Conservation (phyloP, 2,797 vertebrate species). For the Phaenicophaeus curvirostris region DNA sequence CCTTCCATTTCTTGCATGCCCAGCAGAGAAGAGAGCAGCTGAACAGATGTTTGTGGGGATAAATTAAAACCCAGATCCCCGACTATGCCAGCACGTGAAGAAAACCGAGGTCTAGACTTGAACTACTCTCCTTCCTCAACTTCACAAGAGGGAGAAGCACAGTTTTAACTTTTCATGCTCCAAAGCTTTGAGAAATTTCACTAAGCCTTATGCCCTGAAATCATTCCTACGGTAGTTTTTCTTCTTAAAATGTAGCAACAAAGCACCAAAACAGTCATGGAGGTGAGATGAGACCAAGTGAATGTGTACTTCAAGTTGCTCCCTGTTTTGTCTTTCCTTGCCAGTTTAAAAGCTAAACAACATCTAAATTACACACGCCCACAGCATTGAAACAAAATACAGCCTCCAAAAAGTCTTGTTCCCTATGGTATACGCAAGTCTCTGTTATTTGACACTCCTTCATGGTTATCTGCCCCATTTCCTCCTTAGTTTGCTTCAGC, state of each 20-base stretch:
- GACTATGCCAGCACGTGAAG: background rate
- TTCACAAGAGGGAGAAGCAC: background rate
- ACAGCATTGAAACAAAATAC: background rate
- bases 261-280: background rate
- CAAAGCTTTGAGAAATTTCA: background rate
- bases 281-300: background rate
- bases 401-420: background rate
- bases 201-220: background rate
- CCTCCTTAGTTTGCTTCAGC: background rate
- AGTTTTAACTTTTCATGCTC: background rate
- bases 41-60: rapidly evolving
- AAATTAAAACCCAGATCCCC: background rate
- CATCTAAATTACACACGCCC: background rate
- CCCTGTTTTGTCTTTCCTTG: background rate
- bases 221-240: background rate
- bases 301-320: background rate
- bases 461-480: background rate
- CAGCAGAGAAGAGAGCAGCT: background rate
- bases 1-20: background rate
- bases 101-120: background rate
- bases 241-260: background rate
- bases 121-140: background rate
- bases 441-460: background rate
- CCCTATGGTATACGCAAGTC: rapidly evolving
- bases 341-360: slow-evolving; percentile 10